phyloP scores from a whole-genome alignment of 2,113 vertebrate species.

The Syngnathus typhle region DNA sequence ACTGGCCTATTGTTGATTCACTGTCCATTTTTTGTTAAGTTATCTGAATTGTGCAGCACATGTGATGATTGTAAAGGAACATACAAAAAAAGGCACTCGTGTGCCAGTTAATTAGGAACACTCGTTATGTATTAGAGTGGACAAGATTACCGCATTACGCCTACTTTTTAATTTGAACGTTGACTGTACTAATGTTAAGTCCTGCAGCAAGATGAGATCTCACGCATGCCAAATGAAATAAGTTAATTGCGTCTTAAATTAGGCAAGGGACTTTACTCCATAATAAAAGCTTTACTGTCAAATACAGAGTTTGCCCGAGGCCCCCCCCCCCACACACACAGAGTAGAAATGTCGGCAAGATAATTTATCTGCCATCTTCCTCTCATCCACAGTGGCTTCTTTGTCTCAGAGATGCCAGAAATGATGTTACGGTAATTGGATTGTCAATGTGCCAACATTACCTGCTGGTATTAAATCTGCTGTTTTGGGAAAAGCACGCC shows the following conservation, averaged over 20 bases:
- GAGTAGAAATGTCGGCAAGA: slow-evolving; percentile 17
- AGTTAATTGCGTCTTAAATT: slow-evolving; percentile 26
- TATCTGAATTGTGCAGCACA: background rate
- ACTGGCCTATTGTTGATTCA: background rate
- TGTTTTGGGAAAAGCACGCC: slow-evolving; percentile 11
- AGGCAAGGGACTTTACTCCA: slow-evolving; percentile 18
- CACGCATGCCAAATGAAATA: slow-evolving; percentile 13
- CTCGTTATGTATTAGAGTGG: background rate
- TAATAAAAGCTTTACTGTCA: slow-evolving; percentile 53
- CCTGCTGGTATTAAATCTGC: slow-evolving; percentile 28
- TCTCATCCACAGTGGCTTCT: slow-evolving; percentile 8
- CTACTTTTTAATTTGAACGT: background rate
- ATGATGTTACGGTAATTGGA: slow-evolving; percentile 12
- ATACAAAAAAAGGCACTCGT: too few relatives aligned
- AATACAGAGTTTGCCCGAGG: slow-evolving; percentile 35
- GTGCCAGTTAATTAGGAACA: too few relatives aligned
- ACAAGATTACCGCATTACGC: background rate
- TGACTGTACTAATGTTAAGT: background rate
- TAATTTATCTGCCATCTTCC: slow-evolving; percentile 15
- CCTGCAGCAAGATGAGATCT: background rate
- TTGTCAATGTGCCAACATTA: slow-evolving; percentile 25
- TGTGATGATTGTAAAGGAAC: background rate
- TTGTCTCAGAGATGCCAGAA: slow-evolving; percentile 7
- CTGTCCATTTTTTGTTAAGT: background rate
- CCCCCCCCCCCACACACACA: background rate